Conservation (phyloP, 2,888 invertebrate genomes). For the Rotaria magnacalcarata region DNA sequence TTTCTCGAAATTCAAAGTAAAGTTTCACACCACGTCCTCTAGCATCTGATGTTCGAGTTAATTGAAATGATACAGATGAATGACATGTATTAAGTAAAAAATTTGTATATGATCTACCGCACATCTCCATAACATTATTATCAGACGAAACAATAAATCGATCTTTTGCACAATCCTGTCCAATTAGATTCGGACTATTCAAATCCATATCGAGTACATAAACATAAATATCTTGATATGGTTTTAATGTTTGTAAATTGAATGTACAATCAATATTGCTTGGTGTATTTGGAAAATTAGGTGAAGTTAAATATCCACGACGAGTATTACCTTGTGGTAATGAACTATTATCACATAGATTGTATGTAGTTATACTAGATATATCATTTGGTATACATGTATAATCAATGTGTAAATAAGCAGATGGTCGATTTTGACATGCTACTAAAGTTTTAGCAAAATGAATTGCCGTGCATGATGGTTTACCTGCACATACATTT, state of each 20-base stretch:
- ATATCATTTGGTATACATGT: constrained; percentile 37
- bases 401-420: constrained; percentile 38
- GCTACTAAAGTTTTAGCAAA: constrained; percentile 16
- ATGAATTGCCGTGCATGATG: constrained; percentile 22
- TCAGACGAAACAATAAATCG: neutral
- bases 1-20: neutral
- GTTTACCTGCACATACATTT: constrained; percentile 9
- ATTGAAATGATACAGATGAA: neutral
- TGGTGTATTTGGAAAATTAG: constrained; percentile 41
- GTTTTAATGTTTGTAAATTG: neutral
- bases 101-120: neutral
- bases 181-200: neutral
- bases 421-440: constrained; percentile 36
- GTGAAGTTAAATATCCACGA: constrained; percentile 37
- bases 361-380: constrained; percentile 17
- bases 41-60: neutral
- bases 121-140: neutral
- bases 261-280: constrained; percentile 37
- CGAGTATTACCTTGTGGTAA: neutral
- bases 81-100: constrained; percentile 18
- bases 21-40: neutral
- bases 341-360: constrained; percentile 17
- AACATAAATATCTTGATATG: constrained; percentile 37
- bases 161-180: neutral
- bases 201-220: constrained; percentile 32